Conservation (phyloP, 2,888 invertebrate species). For the Phalera bucephala region DNA sequence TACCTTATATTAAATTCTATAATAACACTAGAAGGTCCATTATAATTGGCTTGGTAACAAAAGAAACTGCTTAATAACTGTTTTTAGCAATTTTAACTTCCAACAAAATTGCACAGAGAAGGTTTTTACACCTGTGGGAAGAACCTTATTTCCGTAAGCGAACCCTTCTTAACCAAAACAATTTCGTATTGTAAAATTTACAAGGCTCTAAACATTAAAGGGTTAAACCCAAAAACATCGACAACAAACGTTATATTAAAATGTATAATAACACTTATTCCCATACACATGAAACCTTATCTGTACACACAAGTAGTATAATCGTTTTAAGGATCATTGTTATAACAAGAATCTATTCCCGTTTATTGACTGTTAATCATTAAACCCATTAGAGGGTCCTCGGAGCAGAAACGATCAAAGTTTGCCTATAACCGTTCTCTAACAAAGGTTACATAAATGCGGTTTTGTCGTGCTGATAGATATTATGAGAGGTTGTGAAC, state of each 20-base stretch:
- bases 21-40: too few relatives aligned
- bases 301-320: slow-evolving; percentile 11
- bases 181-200: too few relatives aligned
- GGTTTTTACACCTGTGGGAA: too few relatives aligned
- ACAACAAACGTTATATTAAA: slow-evolving; percentile 16
- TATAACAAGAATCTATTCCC: slow-evolving; percentile 41
- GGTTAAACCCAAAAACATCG: slow-evolving; percentile 11
- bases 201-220: slow-evolving; percentile 1
- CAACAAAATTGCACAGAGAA: too few relatives aligned
- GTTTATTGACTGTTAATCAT: slow-evolving; percentile 61
- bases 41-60: too few relatives aligned
- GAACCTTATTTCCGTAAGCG: too few relatives aligned
- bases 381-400: slow-evolving; percentile 36
- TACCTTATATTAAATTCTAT: too few relatives aligned
- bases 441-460: slow-evolving; percentile 44
- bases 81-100: too few relatives aligned
- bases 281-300: slow-evolving; percentile 20
- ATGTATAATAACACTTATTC: slow-evolving; percentile 23
- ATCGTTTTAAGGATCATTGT: slow-evolving; percentile 32
- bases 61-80: too few relatives aligned
- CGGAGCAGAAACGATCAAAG: slow-evolving; percentile 49
- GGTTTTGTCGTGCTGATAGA: slow-evolving; percentile 47
- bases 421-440: slow-evolving; percentile 54
- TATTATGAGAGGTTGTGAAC: slow-evolving; percentile 28
- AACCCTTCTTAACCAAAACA: too few relatives aligned